phyloP scores from a whole-genome alignment of 2,113 vertebrate species.

The Acanthisitta chloris region DNA sequence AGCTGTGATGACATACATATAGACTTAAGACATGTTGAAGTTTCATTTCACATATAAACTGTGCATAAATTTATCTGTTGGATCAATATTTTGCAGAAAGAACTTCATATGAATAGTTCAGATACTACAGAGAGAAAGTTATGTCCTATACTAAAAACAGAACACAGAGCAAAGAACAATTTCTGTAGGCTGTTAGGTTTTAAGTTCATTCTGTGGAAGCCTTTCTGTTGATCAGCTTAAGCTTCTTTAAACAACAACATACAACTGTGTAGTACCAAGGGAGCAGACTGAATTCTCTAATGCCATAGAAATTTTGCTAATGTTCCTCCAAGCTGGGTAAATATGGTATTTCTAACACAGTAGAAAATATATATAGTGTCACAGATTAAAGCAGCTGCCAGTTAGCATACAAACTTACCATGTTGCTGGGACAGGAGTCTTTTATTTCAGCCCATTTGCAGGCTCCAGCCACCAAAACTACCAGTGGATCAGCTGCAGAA shows the following conservation, averaged over 20 bases:
- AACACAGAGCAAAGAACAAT: background rate
- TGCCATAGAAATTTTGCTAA: background rate
- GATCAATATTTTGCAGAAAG: background rate
- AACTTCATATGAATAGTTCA: background rate
- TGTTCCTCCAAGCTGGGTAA: background rate
- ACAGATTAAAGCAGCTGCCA: background rate
- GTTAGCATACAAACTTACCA: background rate
- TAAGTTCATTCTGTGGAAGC: background rate
- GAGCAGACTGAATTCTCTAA: background rate
- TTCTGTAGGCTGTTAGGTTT: background rate
- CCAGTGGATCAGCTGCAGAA: background rate
- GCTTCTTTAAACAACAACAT: background rate
- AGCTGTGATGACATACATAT: accelerated
- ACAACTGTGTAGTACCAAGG: background rate
- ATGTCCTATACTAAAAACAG: background rate
- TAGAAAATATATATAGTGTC: background rate
- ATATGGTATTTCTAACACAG: background rate
- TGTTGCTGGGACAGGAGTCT: background rate
- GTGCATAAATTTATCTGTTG: background rate
- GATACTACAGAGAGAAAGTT: background rate
- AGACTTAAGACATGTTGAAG: background rate
- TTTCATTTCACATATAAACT: background rate
- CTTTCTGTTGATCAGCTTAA: background rate
- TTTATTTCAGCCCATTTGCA: background rate
- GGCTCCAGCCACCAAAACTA: background rate